phyloP scores from a whole-genome alignment of 2,888 invertebrate genomes.

The Brenthis ino region DNA sequence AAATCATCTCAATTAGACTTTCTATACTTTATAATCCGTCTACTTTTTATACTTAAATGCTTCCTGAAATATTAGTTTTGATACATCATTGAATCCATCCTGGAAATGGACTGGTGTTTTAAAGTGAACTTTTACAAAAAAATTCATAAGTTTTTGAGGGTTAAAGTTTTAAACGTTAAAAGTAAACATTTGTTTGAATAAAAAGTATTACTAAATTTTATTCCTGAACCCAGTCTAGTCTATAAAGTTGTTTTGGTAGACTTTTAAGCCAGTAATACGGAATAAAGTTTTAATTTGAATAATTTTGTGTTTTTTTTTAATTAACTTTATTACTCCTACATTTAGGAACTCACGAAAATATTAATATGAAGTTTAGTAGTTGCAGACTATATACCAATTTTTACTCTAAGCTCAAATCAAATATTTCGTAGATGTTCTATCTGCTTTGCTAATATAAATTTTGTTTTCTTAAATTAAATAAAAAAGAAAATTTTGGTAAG shows the following conservation, averaged over 20 bases:
- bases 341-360: no score
- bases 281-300: conserved; percentile 3
- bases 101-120: conserved; percentile 37
- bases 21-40: background rate
- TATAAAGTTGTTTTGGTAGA: conserved; percentile 11
- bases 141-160: background rate
- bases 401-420: no score
- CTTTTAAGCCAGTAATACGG: conserved; percentile 1
- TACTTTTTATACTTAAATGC: no score
- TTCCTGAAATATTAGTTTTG: background rate
- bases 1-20: background rate
- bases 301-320: background rate
- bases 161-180: background rate
- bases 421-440: no score
- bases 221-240: conserved; percentile 65
- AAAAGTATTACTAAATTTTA: conserved; percentile 51
- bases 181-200: background rate
- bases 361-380: no score
- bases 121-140: conserved; percentile 34
- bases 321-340: no score
- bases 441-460: no score
- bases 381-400: no score
- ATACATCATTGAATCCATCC: background rate
- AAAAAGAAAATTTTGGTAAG: no score
- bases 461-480: no score